Percentiles rank a stretch among this genome's conserved stretches.
Conservation (phyloP, 2,797 vertebrate genomes). For the Sebastes oblongus region DNA sequence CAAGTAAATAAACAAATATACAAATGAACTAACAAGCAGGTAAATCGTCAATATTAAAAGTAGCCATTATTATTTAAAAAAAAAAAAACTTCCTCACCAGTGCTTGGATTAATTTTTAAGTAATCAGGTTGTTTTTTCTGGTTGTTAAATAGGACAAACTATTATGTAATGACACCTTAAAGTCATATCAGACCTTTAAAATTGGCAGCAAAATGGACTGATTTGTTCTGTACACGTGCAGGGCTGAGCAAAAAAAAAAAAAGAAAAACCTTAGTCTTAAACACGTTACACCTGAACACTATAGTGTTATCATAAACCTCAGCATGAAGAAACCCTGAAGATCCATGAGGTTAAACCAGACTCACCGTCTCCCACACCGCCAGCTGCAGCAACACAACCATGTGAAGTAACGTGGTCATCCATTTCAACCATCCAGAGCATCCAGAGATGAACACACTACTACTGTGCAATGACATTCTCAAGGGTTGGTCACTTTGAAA, state of each 20-base stretch:
- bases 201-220: neutral
- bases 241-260: too few relatives aligned
- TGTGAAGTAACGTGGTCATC: constrained; percentile 20
- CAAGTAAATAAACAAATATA: neutral
- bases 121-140: neutral
- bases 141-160: neutral
- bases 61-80: neutral
- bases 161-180: neutral
- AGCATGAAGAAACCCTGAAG: neutral
- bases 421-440: neutral
- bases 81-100: neutral
- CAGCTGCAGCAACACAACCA: constrained; percentile 43
- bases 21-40: neutral
- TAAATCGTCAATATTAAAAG: neutral
- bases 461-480: neutral
- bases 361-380: constrained; percentile 56
- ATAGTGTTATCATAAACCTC: neutral
- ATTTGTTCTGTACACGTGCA: neutral
- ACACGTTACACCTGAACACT: neutral
- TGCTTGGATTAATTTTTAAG: neutral
- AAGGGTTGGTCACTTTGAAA: neutral
- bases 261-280: neutral
- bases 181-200: neutral
- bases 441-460: neutral
- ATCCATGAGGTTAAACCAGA: neutral